Percentiles rank a stretch among this genome's conserved stretches.
phyloP scores from a whole-genome alignment of 2,797 vertebrate species.

The Dipus sagitta region DNA sequence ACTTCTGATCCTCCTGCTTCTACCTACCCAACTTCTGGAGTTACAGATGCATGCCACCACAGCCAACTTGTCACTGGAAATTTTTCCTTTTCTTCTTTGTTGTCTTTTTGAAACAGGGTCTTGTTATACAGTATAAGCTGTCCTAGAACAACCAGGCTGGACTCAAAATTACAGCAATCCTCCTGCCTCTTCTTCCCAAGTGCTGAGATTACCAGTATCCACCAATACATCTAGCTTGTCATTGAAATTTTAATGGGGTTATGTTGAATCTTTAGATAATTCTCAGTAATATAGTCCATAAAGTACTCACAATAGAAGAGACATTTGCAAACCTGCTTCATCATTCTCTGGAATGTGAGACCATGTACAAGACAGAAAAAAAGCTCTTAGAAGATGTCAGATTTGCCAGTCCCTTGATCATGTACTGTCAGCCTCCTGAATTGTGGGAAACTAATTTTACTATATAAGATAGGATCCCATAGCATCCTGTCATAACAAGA shows the following conservation, averaged over 20 bases:
- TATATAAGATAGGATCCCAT: background rate
- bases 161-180: too few species aligned
- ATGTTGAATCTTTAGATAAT: background rate
- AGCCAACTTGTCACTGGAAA: too few species aligned
- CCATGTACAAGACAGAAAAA: too few species aligned
- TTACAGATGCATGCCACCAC: background rate
- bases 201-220: background rate
- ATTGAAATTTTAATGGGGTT: background rate
- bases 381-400: too few species aligned
- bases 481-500: too few species aligned
- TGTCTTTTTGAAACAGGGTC: too few species aligned
- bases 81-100: too few species aligned
- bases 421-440: background rate
- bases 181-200: background rate
- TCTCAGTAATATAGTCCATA: background rate
- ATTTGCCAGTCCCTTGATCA: too few species aligned
- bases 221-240: background rate
- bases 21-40: background rate
- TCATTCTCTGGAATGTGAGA: too few species aligned
- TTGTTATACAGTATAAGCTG: too few species aligned
- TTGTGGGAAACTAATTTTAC: background rate
- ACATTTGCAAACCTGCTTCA: background rate
- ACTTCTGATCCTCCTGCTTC: background rate
- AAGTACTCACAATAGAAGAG: background rate
- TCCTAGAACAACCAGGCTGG: too few species aligned